Conservation (phyloP, 2,797 vertebrate genomes). For the Characodon lateralis region DNA sequence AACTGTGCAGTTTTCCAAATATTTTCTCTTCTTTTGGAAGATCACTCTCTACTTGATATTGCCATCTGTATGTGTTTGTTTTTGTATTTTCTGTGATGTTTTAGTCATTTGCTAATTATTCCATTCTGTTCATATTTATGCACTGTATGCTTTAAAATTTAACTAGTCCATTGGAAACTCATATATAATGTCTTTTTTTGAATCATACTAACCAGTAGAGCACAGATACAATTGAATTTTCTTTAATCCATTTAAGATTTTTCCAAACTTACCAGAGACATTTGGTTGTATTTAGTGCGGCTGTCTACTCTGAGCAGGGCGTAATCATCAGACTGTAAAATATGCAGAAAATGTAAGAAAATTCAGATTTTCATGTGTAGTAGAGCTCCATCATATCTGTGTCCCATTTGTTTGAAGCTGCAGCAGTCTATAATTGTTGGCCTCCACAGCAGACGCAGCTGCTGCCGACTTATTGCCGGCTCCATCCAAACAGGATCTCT, state of each 20-base stretch:
- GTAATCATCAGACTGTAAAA: constrained; percentile 69
- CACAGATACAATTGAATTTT: background rate
- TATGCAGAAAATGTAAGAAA: constrained; percentile 8
- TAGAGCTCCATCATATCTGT: background rate
- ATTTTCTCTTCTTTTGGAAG: background rate
- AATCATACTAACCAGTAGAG: too few species aligned
- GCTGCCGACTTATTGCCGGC: constrained; percentile 8
- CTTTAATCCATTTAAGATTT: background rate
- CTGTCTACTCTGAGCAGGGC: constrained; percentile 66
- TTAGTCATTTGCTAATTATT: background rate
- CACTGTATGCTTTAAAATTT: background rate
- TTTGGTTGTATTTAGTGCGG: constrained; percentile 65
- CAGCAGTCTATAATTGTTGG: constrained; percentile 53
- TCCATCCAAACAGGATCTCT: constrained; percentile 25
- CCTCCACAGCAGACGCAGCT: constrained; percentile 23
- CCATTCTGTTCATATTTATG: background rate
- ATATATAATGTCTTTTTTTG: background rate
- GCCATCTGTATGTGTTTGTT: background rate
- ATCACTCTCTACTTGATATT: background rate
- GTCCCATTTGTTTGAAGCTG: constrained; percentile 31
- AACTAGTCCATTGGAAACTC: background rate
- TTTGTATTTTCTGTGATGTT: background rate
- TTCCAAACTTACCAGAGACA: constrained; percentile 75
- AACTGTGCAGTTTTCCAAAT: background rate
- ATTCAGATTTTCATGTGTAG: constrained; percentile 6